A percentile compares a stretch with the other conserved stretches of the same genome.
These are phyloP conservation scores for Nymphalis urticae DNA, from an alignment of 2,888 invertebrate genomes.

Conservation along the genomic window DNA sequence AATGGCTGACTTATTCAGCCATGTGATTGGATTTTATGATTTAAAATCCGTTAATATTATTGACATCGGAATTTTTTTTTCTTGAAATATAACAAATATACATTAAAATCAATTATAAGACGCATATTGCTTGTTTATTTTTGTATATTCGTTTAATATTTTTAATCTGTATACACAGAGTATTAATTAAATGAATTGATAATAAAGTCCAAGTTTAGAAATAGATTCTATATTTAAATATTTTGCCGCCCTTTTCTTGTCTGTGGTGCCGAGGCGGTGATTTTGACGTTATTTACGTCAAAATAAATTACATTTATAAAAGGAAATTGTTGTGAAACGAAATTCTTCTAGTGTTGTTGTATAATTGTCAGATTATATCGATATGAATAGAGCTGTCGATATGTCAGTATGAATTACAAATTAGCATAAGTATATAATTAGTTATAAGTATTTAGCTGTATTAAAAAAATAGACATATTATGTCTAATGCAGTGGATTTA, in stretches of 20 bases:
- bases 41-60: not conserved
- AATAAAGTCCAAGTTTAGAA: not conserved
- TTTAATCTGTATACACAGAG: not conserved
- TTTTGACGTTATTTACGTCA: not conserved
- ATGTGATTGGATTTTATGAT: not conserved
- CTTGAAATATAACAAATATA: conserved; percentile 2
- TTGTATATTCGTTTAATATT: not conserved
- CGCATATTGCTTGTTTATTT: not conserved
- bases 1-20: not conserved
- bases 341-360: not conserved
- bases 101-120: not conserved
- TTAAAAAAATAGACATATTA: too few species aligned
- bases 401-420: not conserved
- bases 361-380: not conserved
- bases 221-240: not conserved
- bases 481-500: too few species aligned
- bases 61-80: conserved; percentile 8
- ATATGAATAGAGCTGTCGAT: not conserved
- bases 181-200: not conserved
- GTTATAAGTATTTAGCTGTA: not conserved
- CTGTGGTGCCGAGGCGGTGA: not conserved
- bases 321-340: not conserved
- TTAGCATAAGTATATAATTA: not conserved
- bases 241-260: conserved; percentile 5
- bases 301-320: not conserved